Evolutionary conservation across 2,888 invertebrate genomes (phyloP).

Genomic region (Herminia tarsipennalis): DNA sequence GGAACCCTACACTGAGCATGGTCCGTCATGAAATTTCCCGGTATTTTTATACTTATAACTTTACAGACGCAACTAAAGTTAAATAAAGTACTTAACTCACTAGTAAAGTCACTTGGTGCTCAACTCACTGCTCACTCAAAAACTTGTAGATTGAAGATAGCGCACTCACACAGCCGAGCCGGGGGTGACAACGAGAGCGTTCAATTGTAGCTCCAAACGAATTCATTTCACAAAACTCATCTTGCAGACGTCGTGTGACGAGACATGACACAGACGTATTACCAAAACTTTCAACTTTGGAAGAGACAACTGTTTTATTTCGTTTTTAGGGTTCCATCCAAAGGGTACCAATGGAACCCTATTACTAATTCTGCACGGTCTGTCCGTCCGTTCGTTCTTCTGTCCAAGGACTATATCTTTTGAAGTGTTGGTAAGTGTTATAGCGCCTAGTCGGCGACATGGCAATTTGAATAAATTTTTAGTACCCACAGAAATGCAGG

Average conservation of each 20-base stretch:
- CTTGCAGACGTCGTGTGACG: conserved; percentile 72
- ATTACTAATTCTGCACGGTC: not conserved
- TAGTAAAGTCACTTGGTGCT: conserved; percentile 5
- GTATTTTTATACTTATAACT: too few relatives aligned
- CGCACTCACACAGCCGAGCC: conserved; percentile 18
- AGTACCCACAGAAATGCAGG: too few relatives aligned
- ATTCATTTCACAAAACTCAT: conserved; percentile 84
- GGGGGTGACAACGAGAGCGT: conserved; percentile 42
- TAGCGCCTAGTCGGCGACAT: too few relatives aligned
- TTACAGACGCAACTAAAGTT: not conserved
- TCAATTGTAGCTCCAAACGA: conserved; percentile 76
- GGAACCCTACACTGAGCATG: too few relatives aligned
- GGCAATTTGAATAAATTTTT: too few relatives aligned
- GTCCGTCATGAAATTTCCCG: too few relatives aligned
- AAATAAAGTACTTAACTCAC: not conserved
- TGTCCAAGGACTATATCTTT: too few relatives aligned
- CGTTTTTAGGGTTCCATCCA: too few relatives aligned
- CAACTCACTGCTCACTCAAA: conserved; percentile 7
- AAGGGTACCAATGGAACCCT: too few relatives aligned
- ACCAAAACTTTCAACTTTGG: conserved; percentile 43
- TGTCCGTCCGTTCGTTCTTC: too few relatives aligned
- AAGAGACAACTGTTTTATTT: conserved; percentile 46
- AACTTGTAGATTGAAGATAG: conserved; percentile 25
- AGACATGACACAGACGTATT: conserved; percentile 51
- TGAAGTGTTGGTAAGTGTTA: too few relatives aligned